Conservation (phyloP, 2,888 invertebrate genomes). For the Hybos culiciformis region DNA sequence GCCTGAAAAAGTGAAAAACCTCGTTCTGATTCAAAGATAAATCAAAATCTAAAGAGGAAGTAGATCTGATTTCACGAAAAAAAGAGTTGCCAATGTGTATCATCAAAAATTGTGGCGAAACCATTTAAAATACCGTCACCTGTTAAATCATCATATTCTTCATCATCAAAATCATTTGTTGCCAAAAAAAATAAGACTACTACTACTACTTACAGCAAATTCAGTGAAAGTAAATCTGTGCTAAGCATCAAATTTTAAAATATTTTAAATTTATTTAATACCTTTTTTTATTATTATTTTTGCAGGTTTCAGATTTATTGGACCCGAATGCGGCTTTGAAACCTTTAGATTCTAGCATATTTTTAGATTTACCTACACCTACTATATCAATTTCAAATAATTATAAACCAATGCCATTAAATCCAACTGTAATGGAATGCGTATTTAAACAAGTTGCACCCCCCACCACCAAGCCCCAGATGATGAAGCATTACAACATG, state of each 20-base stretch:
- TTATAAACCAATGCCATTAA: constrained; percentile 59
- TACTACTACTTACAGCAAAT: too few relatives aligned
- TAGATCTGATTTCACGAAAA: too few relatives aligned
- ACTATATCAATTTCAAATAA: constrained; percentile 71
- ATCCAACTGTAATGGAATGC: constrained; percentile 39
- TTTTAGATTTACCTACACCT: constrained; percentile 53
- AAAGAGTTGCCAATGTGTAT: too few relatives aligned
- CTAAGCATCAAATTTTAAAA: constrained; percentile 1
- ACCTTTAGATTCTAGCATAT: constrained; percentile 48
- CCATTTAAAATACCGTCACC: too few relatives aligned
- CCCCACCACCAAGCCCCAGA: constrained; percentile 35
- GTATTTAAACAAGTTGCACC: constrained; percentile 20
- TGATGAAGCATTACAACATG: constrained; percentile 54
- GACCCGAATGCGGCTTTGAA: constrained; percentile 47
- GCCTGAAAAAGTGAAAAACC: too few relatives aligned
- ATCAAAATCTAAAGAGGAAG: too few relatives aligned
- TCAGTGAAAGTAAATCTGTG: too few relatives aligned
- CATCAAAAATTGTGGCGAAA: too few relatives aligned
- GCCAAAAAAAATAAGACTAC: too few relatives aligned
- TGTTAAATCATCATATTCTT: too few relatives aligned
- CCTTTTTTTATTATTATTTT: constrained; percentile 1
- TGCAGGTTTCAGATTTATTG: constrained; percentile 38
- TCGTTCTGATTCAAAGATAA: too few relatives aligned
- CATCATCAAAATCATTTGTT: too few relatives aligned
- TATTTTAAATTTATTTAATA: neutral